A percentile compares a stretch with the other conserved stretches of the same genome.
Evolutionary conservation across 2,797 vertebrate species (phyloP).

Genomic region (Kryptolebias ocellatus): DNA sequence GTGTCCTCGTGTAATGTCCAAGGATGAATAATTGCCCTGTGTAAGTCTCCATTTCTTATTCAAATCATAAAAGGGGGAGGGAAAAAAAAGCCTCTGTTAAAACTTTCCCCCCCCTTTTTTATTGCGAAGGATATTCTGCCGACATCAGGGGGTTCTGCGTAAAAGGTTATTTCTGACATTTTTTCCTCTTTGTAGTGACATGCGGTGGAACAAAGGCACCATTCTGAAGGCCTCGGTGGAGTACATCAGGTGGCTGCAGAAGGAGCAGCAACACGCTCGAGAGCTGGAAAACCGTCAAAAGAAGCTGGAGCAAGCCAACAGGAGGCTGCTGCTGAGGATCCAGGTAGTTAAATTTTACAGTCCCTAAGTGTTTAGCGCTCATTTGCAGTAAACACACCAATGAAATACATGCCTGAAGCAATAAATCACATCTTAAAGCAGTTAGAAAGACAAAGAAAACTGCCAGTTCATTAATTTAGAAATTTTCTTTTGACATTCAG

Average conservation of each 20-base stretch:
- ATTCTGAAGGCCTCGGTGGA: conserved; percentile 99
- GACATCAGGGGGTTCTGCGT: conserved; percentile 76
- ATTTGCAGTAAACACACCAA: background rate
- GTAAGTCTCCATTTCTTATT: conserved; percentile 98
- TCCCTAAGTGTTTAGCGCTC: background rate
- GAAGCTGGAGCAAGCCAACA: conserved; percentile 96
- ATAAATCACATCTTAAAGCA: background rate
- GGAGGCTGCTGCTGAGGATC: conserved; percentile 93
- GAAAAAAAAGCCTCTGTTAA: conserved; percentile 53
- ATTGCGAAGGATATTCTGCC: conserved; percentile 84
- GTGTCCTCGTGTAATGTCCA: conserved; percentile 94
- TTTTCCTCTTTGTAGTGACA: conserved; percentile 87
- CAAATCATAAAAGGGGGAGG: conserved; percentile 84
- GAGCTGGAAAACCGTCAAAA: conserved; percentile 96
- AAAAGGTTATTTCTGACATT: conserved; percentile 88
- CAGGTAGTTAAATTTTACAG: conserved; percentile 84
- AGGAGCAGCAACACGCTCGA: conserved; percentile 95
- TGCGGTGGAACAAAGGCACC: conserved; percentile 99
- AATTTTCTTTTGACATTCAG: too few species aligned
- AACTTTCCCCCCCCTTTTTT: conserved; percentile 77
- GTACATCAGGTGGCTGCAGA: conserved; percentile 99
- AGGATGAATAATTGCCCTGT: conserved; percentile 97
- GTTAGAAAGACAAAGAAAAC: too few species aligned
- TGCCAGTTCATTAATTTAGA: too few species aligned
- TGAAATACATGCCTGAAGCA: background rate